Evolutionary conservation across 2,888 invertebrate genomes (phyloP).

Genomic region (Andricus quercusramuli): DNA sequence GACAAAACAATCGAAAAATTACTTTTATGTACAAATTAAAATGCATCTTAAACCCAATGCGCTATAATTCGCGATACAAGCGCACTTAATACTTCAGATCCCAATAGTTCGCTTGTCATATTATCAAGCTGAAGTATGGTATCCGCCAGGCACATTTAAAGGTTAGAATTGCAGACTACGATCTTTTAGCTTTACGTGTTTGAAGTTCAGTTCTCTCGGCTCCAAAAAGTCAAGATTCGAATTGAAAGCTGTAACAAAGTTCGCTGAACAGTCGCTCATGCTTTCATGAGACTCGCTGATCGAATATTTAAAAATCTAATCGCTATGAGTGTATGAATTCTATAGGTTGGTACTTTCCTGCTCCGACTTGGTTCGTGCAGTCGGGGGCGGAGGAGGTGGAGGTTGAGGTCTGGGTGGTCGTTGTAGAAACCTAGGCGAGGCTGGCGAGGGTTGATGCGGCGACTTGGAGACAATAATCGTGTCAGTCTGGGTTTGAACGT

Average conservation of each 20-base stretch:
- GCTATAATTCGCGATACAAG: too few species aligned
- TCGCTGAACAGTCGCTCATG: not conserved
- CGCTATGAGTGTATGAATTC: constrained; percentile 32
- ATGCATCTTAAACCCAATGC: too few species aligned
- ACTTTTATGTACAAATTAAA: too few species aligned
- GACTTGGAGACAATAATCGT: constrained; percentile 70
- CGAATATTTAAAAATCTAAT: constrained; percentile 18
- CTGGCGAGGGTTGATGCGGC: constrained; percentile 67
- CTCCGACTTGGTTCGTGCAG: constrained; percentile 69
- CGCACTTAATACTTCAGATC: too few species aligned
- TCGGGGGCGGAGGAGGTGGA: constrained; percentile 75
- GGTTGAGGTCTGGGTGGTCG: constrained; percentile 76
- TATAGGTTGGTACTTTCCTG: constrained; percentile 77
- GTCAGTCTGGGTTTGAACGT: constrained; percentile 77
- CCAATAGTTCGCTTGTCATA: too few species aligned
- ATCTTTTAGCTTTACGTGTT: not conserved
- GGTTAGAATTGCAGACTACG: too few species aligned
- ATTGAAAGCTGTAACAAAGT: not conserved
- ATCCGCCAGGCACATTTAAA: too few species aligned
- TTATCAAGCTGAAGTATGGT: too few species aligned
- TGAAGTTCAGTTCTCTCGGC: constrained; percentile 4
- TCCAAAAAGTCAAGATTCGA: not conserved
- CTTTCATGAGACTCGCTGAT: not conserved
- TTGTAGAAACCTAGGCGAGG: constrained; percentile 72
- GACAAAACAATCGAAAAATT: too few species aligned